A percentile compares a stretch with the other conserved stretches of the same genome.
Evolutionary conservation across 2,113 vertebrate species (phyloP).

Genomic region (Himantopus leucocephalus): DNA sequence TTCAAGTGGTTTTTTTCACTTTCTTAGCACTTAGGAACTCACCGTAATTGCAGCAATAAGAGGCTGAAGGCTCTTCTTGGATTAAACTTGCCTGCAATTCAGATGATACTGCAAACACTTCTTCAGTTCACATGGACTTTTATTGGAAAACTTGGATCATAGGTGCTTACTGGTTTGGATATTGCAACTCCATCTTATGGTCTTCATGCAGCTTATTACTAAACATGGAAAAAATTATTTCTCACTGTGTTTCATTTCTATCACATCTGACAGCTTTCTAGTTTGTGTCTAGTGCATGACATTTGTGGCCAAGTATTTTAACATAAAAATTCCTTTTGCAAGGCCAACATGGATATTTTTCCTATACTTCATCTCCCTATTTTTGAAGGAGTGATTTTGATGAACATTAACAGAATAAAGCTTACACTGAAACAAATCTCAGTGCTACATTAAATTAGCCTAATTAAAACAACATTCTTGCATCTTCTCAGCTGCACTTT

Average conservation of each 20-base stretch:
- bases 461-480: neutral
- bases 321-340: slow-evolving; percentile 15
- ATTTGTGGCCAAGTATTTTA: slow-evolving; percentile 22
- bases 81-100: neutral
- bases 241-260: neutral
- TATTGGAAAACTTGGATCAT: neutral
- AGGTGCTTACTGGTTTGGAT: neutral
- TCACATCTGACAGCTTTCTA: slow-evolving; percentile 26
- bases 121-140: neutral
- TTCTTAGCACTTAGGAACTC: neutral
- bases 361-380: neutral
- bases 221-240: slow-evolving; percentile 29
- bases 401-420: neutral
- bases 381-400: neutral
- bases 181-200: neutral
- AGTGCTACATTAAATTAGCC: neutral
- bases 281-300: neutral
- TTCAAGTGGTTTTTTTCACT: neutral
- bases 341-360: neutral
- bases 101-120: neutral
- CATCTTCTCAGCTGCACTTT: neutral
- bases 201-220: neutral
- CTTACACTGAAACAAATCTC: neutral
- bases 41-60: neutral
- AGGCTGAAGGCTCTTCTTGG: neutral